phyloP scores from a whole-genome alignment of 2,113 vertebrate genomes.

The Alosa alosa region DNA sequence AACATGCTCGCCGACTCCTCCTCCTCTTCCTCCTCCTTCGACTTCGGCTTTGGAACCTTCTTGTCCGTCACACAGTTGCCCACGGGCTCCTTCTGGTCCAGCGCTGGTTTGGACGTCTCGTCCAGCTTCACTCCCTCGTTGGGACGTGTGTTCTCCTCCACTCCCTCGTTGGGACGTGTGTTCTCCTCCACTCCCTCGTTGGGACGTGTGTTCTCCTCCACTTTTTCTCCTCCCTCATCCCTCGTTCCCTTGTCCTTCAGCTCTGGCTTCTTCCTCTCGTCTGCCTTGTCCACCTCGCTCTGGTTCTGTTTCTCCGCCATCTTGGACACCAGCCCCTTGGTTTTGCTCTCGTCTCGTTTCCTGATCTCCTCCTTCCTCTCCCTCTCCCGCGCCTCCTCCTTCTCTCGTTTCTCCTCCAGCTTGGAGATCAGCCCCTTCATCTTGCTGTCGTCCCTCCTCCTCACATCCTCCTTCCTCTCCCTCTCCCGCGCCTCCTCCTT shows the following conservation, averaged over 20 bases:
- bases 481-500: conserved; percentile 60
- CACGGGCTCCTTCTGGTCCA: conserved; percentile 26
- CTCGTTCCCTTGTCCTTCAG: conserved; percentile 31
- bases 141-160: conserved; percentile 23
- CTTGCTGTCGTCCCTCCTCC: conserved; percentile 66
- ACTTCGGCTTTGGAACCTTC: conserved; percentile 43
- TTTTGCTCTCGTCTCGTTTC: conserved; percentile 49
- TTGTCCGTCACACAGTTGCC: conserved; percentile 61
- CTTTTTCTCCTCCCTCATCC: conserved; percentile 45
- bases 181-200: no score
- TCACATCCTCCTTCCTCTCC: conserved; percentile 59
- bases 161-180: conserved; percentile 33
- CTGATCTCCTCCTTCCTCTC: conserved; percentile 62
- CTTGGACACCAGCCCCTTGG: conserved; percentile 61
- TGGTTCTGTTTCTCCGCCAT: conserved; percentile 66
- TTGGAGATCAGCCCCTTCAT: conserved; percentile 73
- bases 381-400: conserved; percentile 59
- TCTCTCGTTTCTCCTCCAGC: conserved; percentile 67
- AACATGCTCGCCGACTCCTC: conserved; percentile 87
- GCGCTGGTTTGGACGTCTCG: conserved; percentile 1
- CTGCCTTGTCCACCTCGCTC: conserved; percentile 48
- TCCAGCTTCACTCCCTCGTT: conserved; percentile 37
- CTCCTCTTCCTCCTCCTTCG: conserved; percentile 63
- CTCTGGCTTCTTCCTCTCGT: conserved; percentile 37
- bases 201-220: conserved; percentile 26